Evolutionary conservation across 2,888 invertebrate species (phyloP), one percentile per base, ranked within the genome.

Genomic region (Netelia melanura): DNA sequence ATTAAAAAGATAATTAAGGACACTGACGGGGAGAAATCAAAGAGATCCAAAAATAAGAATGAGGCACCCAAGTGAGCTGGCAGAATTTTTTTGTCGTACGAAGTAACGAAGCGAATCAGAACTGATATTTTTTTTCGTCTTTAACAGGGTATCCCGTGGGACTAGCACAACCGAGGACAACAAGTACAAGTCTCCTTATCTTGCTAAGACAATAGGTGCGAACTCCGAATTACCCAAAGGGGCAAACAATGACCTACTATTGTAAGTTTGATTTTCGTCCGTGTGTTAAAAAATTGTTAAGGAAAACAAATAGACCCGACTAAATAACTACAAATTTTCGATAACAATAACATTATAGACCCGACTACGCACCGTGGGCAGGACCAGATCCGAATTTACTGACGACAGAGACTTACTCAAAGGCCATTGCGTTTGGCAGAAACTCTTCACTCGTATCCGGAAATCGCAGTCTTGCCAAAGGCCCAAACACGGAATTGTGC

Each of bases 311-410:
- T 1, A 38, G 3, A 38, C 38, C 38, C 38, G 6, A 8, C 0
- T 6, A 8, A 38, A 38, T 38, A 38, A 38, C 38, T 38, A 6
- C 38, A 64, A 68, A 65, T 56, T 23, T 25, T 52, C 48, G 68
- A 11, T 48, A 81, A 62, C 65, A 21, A 43, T 72, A 62, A 64
- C 86, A 79, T 90, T 93, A 76, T 91, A 98, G 97, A 82, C 96
- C 96, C 86, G 97, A 98, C 91, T 98, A 98, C 91, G 95, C 97
- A 70, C 96, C 97, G 3, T 98, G 98, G 97, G 96, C 96, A 87
- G 98, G 98, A 0, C 96, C 97, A 0, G 96, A 97, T 93, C 96
- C 96, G 0, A 95, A 95, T 70, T 93, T 96, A 17, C 94, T 95
- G 8, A 93, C 93, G 38, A 91, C 91, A 84, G 90, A 91, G 71